Base-by-base conservation (phyloP, 37 sponge, comb jelly and placozoan species). In the Ianthella basta region DNA sequence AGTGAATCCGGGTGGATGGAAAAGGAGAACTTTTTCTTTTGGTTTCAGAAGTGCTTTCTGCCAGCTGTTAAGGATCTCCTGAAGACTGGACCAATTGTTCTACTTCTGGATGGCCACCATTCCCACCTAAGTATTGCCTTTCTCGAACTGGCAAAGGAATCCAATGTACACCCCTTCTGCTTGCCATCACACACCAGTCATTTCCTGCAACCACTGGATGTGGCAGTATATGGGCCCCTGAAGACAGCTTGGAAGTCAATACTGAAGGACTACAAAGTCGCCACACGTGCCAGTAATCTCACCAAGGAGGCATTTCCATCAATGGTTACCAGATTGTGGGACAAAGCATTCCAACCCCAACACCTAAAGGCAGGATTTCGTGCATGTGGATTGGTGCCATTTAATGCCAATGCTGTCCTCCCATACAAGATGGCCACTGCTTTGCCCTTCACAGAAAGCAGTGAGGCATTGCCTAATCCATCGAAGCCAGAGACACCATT, bases 81-180 rank as follows among this genome's bases (percentile, higher is more conserved):
- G 14, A 13, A 30, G 14, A 73, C 60, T 8, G 55, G 35, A 16
- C 87, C 91, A 54, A 75, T 83, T 20, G 68, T 87, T 27, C 85
- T 91, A 15, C 39, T 91, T 60, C 67, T 91, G 83, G 91, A 91
- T 91, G 91, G 91, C 24, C 88, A 91, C 55, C 85, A 87, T 59
- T 87, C 85, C 0, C 85, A 91, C 59, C 19, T 87, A 21, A 81
- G 57, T 36, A 38, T 86, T 8, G 23, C 41, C 5, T 27, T 86
- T 27, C 61, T 86, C 20, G 44, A 82, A 33, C 5, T 37, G 54
- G 91, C 91, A 41, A 68, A 79, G 18, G 56, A 25, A 21, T 65
- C 41, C 40, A 80, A 84, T 59, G 25, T 87, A 19, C 87, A 87
- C 29, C 37, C 84, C 2, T 23, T 91, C 13, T 91, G 88, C 65